These are phyloP conservation scores for Vanessa cardui DNA, from an alignment of 2,888 invertebrate genomes.

Conservation along the genomic window DNA sequence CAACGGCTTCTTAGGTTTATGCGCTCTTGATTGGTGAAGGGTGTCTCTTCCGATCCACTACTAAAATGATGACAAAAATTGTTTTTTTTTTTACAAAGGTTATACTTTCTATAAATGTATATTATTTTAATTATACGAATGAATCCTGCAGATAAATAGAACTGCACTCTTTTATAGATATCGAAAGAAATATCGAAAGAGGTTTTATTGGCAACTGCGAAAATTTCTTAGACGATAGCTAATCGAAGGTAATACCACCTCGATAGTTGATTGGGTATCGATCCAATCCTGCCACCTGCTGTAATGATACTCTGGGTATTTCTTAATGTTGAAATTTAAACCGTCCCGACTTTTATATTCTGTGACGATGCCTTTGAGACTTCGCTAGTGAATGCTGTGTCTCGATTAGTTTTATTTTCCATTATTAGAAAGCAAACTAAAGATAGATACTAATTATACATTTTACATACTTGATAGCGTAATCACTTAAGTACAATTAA, in stretches of 20 bases:
- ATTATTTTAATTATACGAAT: background rate
- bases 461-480: too few species aligned
- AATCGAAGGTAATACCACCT: conserved; percentile 73
- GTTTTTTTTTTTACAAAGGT: too few species aligned
- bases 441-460: too few species aligned
- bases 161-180: conserved; percentile 37
- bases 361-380: conserved; percentile 5
- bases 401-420: conserved; percentile 6
- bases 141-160: conserved; percentile 22
- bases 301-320: conserved; percentile 50
- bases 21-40: too few species aligned
- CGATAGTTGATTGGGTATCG: conserved; percentile 76
- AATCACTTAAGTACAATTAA: too few species aligned
- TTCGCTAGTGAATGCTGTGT: background rate
- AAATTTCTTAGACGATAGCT: conserved; percentile 62
- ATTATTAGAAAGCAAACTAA: background rate
- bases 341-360: conserved; percentile 18
- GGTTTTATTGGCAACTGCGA: conserved; percentile 54
- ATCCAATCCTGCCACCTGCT: conserved; percentile 57
- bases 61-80: too few species aligned
- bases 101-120: too few species aligned
- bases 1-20: too few species aligned
- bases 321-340: conserved; percentile 47
- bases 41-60: too few species aligned
- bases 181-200: conserved; percentile 41